phyloP scores from a whole-genome alignment of 2,113 vertebrate genomes.

The Ochotona princeps region DNA sequence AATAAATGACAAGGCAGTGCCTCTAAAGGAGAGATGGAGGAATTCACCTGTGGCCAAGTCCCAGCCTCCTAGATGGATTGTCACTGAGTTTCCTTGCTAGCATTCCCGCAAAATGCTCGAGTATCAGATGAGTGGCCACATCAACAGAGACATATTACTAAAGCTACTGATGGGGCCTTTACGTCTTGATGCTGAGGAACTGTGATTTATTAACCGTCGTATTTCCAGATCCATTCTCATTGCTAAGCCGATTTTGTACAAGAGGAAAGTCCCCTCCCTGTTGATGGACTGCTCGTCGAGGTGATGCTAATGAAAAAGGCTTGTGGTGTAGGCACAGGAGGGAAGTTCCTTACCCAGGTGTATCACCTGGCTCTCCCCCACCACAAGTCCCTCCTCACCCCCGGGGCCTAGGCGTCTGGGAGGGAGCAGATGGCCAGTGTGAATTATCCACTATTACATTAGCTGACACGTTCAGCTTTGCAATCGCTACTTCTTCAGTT shows the following conservation, averaged over 20 bases:
- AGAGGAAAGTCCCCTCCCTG: conserved; percentile 39
- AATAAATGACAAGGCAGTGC: background rate
- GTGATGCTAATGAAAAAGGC: conserved; percentile 52
- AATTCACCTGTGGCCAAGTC: too few relatives aligned
- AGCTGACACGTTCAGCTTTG: background rate
- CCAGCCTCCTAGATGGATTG: background rate
- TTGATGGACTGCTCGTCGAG: conserved; percentile 53
- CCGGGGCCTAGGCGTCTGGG: background rate
- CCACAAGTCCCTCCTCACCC: background rate
- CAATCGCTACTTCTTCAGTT: conserved; percentile 3
- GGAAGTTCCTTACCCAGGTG: background rate
- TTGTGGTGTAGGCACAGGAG: background rate
- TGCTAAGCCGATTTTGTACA: conserved; percentile 50
- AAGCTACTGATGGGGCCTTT: conserved; percentile 18
- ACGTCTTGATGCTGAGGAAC: background rate
- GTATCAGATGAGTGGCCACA: background rate
- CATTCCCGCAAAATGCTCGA: background rate
- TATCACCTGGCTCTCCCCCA: background rate
- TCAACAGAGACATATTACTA: background rate
- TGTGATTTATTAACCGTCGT: conserved; percentile 22
- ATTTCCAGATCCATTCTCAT: conserved; percentile 41
- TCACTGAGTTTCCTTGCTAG: background rate
- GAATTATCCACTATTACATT: conserved; percentile 33
- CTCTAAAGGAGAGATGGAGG: background rate
- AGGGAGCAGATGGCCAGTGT: conserved; percentile 40